Evolutionary conservation across 2,797 vertebrate genomes (phyloP), one percentile per base, ranked within the genome.

Genomic region (Tarsius wallacei): DNA sequence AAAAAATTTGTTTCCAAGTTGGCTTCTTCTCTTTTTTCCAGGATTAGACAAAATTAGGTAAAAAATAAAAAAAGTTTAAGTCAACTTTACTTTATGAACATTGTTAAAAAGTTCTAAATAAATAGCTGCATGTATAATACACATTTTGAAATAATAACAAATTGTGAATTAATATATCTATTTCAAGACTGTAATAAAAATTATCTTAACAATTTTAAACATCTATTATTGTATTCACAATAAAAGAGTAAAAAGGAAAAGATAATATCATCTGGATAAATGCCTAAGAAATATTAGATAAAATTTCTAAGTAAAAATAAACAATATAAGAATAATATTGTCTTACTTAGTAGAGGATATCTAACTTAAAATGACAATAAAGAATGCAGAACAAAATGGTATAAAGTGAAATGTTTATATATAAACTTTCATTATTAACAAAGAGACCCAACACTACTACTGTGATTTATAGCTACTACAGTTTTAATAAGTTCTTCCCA

Each of bases 41-140:
- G 47, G 4, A 82, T 81, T 26, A 77, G 13, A n/a, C 55, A 77
- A 47, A 85, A 86, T 61, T 36, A n/a, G 19, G 6, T 21, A 51
- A 36, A 82, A 89, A 87, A 63, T 51, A 9, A 63, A 61, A 61
- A 90, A 83, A 14, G 10, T 64, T 77, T 90, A 49, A 51, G 17
- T 80, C 83, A 91, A 61, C 21, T 91, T 85, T 21, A 55, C 49
- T 90, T 90, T 64, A 71, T 90, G 70, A 78, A n/a, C 11, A 74
- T 21, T 31, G 31, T 36, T 64, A 13, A 89, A 87, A 96, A 82
- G 12, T n/a, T 15, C 2, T 78, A 90, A 83, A 49, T 42, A 91
- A 91, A n/a, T 84, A 26, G 22, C 55, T 77, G 7, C 1, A 57
- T 7, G 42, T 51, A 33, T 22, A 90, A 61, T 24, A 57, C 0